Evolutionary conservation across 2,888 invertebrate genomes (phyloP).

Genomic region (Minunthozetes semirufus): DNA sequence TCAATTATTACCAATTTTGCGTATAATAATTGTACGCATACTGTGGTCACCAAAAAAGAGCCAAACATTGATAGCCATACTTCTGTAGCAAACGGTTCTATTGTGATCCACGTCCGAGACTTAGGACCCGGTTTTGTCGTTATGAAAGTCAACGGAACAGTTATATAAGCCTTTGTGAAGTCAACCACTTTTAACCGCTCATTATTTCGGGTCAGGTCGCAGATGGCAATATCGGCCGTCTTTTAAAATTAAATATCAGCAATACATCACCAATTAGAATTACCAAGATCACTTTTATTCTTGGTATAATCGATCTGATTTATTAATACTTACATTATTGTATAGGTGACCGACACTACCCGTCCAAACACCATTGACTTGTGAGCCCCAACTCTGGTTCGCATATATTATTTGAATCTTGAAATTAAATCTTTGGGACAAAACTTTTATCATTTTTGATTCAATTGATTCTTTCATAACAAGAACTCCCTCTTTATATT

Average conservation of each 20-base stretch:
- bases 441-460: neutral
- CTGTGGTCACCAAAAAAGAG: neutral
- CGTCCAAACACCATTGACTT: neutral
- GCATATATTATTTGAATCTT: neutral
- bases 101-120: conserved; percentile 1
- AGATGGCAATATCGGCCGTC: conserved; percentile 24
- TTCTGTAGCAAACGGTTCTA: neutral
- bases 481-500: neutral
- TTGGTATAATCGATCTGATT: no score
- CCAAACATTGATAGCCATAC: neutral
- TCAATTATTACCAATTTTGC: neutral
- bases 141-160: conserved; percentile 12
- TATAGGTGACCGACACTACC: conserved; percentile 8
- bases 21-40: neutral
- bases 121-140: neutral
- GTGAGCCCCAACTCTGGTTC: conserved; percentile 4
- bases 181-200: conserved; percentile 16
- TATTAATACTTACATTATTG: neutral
- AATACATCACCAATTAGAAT: neutral
- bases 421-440: neutral
- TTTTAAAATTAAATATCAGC: neutral
- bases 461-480: neutral
- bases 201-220: neutral
- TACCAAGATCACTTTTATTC: no score
- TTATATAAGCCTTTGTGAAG: conserved; percentile 13